Evolutionary conservation across 2,888 invertebrate species (phyloP).

Genomic region (Leptothorax acervorum): DNA sequence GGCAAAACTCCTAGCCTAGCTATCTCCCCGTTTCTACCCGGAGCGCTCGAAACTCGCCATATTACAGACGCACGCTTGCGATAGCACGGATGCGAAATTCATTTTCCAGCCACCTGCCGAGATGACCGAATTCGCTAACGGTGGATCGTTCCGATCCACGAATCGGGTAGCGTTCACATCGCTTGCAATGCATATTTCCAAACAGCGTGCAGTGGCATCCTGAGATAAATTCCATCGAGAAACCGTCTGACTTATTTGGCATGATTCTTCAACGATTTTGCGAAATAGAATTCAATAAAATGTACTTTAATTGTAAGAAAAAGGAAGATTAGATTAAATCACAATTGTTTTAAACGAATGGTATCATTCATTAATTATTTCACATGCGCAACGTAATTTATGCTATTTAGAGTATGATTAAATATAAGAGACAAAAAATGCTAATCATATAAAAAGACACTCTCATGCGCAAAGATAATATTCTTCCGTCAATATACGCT

Average conservation of each 20-base stretch:
- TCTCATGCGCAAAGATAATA: not conserved
- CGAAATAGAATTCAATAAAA: not conserved
- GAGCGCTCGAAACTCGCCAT: conserved; percentile 50
- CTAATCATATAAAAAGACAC: not conserved
- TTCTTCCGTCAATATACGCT: not conserved
- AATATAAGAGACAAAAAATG: not conserved
- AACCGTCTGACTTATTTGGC: not conserved
- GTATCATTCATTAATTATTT: conserved; percentile 1
- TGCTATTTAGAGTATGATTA: not conserved
- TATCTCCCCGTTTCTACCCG: conserved; percentile 58
- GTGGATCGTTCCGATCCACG: conserved; percentile 71
- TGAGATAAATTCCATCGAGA: not conserved
- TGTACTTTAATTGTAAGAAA: not conserved
- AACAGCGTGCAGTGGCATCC: not conserved
- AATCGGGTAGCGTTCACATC: conserved; percentile 20
- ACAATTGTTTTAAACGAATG: not conserved
- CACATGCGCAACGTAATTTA: not conserved
- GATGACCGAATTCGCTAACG: conserved; percentile 63
- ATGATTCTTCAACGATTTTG: not conserved
- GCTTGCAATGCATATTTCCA: not conserved
- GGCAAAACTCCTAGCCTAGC: conserved; percentile 56
- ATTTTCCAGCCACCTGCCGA: conserved; percentile 72
- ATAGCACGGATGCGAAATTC: conserved; percentile 67
- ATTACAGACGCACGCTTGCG: conserved; percentile 31
- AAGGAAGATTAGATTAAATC: not conserved